Evolutionary conservation across 2,113 vertebrate genomes (phyloP).

Genomic region (Zosterops japonicus): DNA sequence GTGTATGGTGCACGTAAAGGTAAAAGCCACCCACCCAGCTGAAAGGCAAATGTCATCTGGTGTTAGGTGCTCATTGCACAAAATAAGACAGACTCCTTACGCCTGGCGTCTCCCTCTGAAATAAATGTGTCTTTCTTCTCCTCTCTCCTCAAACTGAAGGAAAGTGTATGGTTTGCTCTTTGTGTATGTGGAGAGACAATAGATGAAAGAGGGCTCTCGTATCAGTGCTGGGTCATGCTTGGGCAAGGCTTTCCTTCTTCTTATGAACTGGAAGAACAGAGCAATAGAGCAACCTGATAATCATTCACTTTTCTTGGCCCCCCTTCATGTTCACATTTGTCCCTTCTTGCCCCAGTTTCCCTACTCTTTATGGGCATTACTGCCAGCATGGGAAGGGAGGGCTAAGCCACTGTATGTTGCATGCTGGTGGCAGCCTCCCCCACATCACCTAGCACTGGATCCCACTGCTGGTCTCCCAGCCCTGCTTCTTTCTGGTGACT

Average conservation of each 20-base stretch:
- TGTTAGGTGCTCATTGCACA: neutral
- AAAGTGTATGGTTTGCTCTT: neutral
- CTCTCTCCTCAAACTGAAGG: neutral
- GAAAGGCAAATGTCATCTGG: neutral
- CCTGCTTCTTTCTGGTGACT: neutral
- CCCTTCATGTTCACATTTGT: neutral
- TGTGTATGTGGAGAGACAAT: neutral
- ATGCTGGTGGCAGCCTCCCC: neutral
- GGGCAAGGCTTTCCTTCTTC: neutral
- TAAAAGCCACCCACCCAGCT: slow-evolving; percentile 1
- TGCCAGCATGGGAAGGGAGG: neutral
- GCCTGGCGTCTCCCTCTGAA: neutral
- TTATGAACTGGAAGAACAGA: neutral
- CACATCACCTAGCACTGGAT: rapidly evolving
- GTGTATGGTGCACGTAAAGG: neutral
- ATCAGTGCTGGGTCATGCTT: neutral
- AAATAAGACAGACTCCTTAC: neutral
- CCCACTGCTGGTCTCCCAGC: neutral
- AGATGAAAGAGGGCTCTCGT: neutral
- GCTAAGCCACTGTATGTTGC: neutral
- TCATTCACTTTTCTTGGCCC: neutral
- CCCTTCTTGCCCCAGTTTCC: neutral
- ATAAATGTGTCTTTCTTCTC: neutral
- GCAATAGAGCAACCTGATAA: neutral
- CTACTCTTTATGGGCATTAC: neutral